Base-by-base conservation (phyloP, 2,888 invertebrate species). In the Phorcus lineatus region DNA sequence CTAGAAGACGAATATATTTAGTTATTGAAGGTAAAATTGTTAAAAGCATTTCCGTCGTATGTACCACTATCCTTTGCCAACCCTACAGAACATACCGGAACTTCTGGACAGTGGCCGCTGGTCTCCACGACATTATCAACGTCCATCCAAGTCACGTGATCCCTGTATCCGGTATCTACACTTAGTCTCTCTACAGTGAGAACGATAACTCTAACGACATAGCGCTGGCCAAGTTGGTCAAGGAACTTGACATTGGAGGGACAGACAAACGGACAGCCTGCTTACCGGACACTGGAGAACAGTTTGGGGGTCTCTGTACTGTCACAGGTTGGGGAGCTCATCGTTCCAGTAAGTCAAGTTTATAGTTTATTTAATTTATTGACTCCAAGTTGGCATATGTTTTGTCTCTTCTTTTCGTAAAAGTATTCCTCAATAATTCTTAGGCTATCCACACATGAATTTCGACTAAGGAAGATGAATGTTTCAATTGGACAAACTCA, bases 21-120 rank as follows among this genome's bases (percentile, higher is more conserved):
- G n/a, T n/a, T n/a, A n/a, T n/a, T n/a, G n/a, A n/a, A n/a, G n/a
- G n/a, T n/a, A n/a, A n/a, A n/a, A n/a, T n/a, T n/a, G n/a, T n/a
- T n/a, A n/a, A n/a, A n/a, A n/a, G n/a, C n/a, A n/a, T n/a, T n/a
- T n/a, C n/a, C n/a, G n/a, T n/a, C n/a, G n/a, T n/a, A n/a, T n/a
- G n/a, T n/a, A n/a, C n/a, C n/a, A n/a, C n/a, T n/a, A n/a, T n/a
- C n/a, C n/a, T n/a, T n/a, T n/a, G n/a, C n/a, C n/a, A n/a, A n/a
- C n/a, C n/a, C n/a, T 74, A 40, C 54, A 77, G 77, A 1, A 77
- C 77, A 17, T 77, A 55, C n/a, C 19, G 13, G 0, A 24, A 67
- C 52, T 83, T 85, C 55, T 88, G 88, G 88, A 82, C 85, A 3
- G 86, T 88, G 9, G 87, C 80, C 2, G 80, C 86, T 0, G 88